phyloP scores from a whole-genome alignment of 2,113 vertebrate genomes.

The Calyptommatus sinebrachiatus region DNA sequence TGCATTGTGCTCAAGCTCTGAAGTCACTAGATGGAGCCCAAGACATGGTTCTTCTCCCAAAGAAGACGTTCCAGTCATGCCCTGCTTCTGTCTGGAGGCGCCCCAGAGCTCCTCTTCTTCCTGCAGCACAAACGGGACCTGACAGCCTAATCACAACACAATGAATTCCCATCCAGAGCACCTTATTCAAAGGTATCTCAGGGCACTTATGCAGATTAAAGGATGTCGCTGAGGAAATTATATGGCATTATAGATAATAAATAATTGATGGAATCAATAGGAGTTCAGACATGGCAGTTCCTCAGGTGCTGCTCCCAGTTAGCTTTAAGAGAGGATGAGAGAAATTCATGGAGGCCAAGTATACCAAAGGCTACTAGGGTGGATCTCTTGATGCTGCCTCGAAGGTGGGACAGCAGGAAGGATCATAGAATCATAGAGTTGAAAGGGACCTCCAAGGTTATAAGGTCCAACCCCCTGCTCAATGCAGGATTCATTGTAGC shows the following conservation, averaged over 20 bases:
- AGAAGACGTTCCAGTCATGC: slow-evolving; percentile 4
- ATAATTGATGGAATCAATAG: slow-evolving; percentile 33
- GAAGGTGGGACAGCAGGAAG: too few relatives aligned
- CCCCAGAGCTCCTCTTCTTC: background rate
- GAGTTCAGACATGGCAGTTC: slow-evolving; percentile 20
- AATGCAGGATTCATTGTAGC: too few relatives aligned
- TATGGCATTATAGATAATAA: slow-evolving; percentile 40
- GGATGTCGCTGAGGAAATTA: slow-evolving; percentile 34
- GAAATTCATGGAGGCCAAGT: too few relatives aligned
- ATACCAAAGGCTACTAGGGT: too few relatives aligned
- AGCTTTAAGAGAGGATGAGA: too few relatives aligned
- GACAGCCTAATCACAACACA: slow-evolving; percentile 34
- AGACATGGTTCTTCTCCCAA: background rate
- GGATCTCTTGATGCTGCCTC: too few relatives aligned
- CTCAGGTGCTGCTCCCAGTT: background rate
- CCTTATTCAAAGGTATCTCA: slow-evolving; percentile 34
- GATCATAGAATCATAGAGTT: too few relatives aligned
- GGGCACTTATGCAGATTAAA: slow-evolving; percentile 35
- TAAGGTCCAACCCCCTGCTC: too few relatives aligned
- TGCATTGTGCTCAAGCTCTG: background rate
- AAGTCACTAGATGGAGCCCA: slow-evolving; percentile 25
- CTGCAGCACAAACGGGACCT: slow-evolving; percentile 29
- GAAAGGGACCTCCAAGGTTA: too few relatives aligned
- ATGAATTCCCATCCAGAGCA: slow-evolving; percentile 30
- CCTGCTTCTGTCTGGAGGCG: slow-evolving; percentile 5